Conservation (phyloP, 92 coral and sea anemone species). For the Siderastrea siderea region DNA sequence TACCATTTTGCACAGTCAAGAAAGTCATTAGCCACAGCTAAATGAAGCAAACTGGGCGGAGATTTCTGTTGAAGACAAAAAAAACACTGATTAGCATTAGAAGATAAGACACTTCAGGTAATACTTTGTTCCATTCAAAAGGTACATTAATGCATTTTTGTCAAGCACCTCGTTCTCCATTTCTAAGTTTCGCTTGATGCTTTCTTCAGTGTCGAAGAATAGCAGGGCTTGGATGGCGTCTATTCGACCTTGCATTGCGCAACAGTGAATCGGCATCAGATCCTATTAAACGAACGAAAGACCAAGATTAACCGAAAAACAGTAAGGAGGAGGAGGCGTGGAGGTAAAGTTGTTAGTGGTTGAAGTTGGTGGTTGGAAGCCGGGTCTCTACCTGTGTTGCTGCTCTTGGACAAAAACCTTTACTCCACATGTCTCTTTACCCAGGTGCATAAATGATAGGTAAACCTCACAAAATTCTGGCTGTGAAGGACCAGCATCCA, state of each 20-base stretch:
- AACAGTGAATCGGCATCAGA: slow-evolving; percentile 96
- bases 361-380: too few species aligned
- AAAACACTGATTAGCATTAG: background rate
- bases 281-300: slow-evolving; percentile 50
- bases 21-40: slow-evolving; percentile 94
- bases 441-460: too few species aligned
- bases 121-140: background rate
- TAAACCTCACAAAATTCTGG: too few species aligned
- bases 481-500: too few species aligned
- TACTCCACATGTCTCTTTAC: too few species aligned
- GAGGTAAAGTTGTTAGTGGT: too few species aligned
- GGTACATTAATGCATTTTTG: background rate
- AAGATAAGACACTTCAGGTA: background rate
- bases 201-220: slow-evolving; percentile 86
- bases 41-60: slow-evolving; percentile 91
- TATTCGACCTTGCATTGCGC: slow-evolving; percentile 95
- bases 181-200: slow-evolving; percentile 75
- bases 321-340: background rate
- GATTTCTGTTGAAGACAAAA: slow-evolving; percentile 46
- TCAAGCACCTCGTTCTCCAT: slow-evolving; percentile 74
- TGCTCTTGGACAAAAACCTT: too few species aligned
- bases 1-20: slow-evolving; percentile 94
- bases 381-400: too few species aligned
- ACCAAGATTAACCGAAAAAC: background rate
- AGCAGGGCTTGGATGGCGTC: slow-evolving; percentile 91